These are phyloP conservation scores for Brachyhypopomus occidentalis DNA, from an alignment of 2,113 vertebrate species.

Conservation along the genomic window DNA sequence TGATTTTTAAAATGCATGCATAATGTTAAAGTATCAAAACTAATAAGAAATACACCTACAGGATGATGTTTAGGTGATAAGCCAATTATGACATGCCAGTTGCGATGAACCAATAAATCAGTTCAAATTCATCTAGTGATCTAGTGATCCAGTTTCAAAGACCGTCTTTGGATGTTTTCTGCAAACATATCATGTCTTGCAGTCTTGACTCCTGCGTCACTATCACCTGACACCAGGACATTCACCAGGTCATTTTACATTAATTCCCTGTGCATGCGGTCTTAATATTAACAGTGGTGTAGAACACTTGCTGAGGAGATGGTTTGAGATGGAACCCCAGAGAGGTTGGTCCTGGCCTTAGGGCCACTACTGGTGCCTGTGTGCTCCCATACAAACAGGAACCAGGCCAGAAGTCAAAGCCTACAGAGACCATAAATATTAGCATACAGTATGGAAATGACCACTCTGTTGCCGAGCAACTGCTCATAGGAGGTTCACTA, in stretches of 20 bases:
- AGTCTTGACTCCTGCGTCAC: not conserved
- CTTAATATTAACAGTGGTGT: not conserved
- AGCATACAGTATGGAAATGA: conserved; percentile 62
- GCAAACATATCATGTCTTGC: not conserved
- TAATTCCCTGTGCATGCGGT: not conserved
- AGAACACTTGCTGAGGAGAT: not conserved
- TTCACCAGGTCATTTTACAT: not conserved
- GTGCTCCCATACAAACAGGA: conserved; percentile 60
- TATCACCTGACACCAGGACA: not conserved
- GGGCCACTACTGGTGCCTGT: conserved; percentile 56
- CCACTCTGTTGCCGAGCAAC: conserved; percentile 55
- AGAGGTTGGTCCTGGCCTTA: conserved; percentile 1
- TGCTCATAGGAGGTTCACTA: conserved; percentile 45
- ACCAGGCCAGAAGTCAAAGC: conserved; percentile 51
- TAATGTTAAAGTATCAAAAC: not conserved
- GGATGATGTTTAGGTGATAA: not conserved
- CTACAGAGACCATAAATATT: conserved; percentile 43
- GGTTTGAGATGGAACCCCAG: not conserved
- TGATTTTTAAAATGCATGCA: not conserved
- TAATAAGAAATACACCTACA: conserved; percentile 10
- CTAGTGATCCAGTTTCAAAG: not conserved
- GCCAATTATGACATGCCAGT: not conserved
- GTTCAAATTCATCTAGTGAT: not conserved
- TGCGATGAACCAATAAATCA: conserved; percentile 2
- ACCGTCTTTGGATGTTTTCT: not conserved